Percentiles rank a stretch among this genome's conserved stretches.
These are phyloP conservation scores for Acipenser ruthenus DNA, from an alignment of 2,797 vertebrate species.

Conservation along the genomic window DNA sequence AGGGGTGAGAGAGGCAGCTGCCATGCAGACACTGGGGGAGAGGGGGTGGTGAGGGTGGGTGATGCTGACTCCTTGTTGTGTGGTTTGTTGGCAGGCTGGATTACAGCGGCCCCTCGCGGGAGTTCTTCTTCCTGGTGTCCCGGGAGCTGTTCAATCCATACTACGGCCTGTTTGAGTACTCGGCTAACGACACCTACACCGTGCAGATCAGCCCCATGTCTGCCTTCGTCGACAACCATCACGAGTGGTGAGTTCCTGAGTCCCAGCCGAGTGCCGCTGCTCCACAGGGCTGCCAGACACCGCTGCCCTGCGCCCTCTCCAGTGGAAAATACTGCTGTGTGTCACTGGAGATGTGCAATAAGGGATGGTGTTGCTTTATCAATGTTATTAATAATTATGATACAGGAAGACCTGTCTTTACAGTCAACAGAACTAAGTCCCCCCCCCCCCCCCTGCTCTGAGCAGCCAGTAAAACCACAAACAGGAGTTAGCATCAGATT, in stretches of 20 bases:
- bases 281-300: too few species aligned
- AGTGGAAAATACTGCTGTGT: too few species aligned
- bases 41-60: not conserved
- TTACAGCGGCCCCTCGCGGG: constrained; percentile 93
- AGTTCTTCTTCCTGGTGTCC: constrained; percentile 96
- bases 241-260: constrained; percentile 79
- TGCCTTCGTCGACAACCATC: constrained; percentile 96
- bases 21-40: not conserved
- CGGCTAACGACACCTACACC: constrained; percentile 95
- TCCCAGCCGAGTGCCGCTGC: too few species aligned
- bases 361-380: too few species aligned
- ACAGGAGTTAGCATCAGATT: too few species aligned
- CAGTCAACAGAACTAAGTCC: too few species aligned
- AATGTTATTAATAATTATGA: too few species aligned
- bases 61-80: constrained; percentile 6
- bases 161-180: constrained; percentile 95
- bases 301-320: too few species aligned
- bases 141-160: constrained; percentile 95
- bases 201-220: constrained; percentile 99
- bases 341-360: too few species aligned
- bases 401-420: too few species aligned
- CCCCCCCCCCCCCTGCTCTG: too few species aligned
- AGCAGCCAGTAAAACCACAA: too few species aligned
- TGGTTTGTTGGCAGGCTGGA: constrained; percentile 66
- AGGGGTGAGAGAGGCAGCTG: constrained; percentile 70